phyloP scores from a whole-genome alignment of 2,113 vertebrate species.

The Pholis gunnellus region DNA sequence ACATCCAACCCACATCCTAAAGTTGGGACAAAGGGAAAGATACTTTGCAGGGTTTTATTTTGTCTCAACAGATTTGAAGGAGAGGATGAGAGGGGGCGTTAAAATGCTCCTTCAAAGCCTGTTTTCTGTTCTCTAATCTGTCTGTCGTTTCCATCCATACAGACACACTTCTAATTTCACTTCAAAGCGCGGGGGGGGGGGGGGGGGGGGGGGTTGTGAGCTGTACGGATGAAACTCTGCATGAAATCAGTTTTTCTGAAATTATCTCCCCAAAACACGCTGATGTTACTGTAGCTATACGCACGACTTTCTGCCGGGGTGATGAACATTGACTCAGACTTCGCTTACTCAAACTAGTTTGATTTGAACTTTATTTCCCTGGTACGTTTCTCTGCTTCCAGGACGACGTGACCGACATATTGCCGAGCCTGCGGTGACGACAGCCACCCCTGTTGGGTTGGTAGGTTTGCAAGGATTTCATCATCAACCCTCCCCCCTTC shows the following conservation, averaged over 20 bases:
- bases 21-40: slow-evolving; percentile 60
- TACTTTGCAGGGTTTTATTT: slow-evolving; percentile 52
- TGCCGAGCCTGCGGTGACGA: slow-evolving; percentile 9
- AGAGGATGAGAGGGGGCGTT: slow-evolving; percentile 5
- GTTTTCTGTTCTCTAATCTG: slow-evolving; percentile 59
- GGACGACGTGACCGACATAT: slow-evolving; percentile 5
- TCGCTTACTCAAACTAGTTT: slow-evolving; percentile 14
- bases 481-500: slow-evolving; percentile 20
- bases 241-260: slow-evolving; percentile 63
- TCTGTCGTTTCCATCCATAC: slow-evolving; percentile 61
- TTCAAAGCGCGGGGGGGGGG: slow-evolving; percentile 67
- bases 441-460: slow-evolving; percentile 18
- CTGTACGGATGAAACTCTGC: slow-evolving; percentile 50
- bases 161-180: slow-evolving; percentile 68
- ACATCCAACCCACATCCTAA: slow-evolving; percentile 48
- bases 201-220: slow-evolving; percentile 32
- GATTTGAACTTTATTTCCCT: slow-evolving; percentile 38
- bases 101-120: slow-evolving; percentile 46
- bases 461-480: slow-evolving; percentile 53
- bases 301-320: slow-evolving; percentile 15
- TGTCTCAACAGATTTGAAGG: slow-evolving; percentile 47
- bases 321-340: slow-evolving; percentile 4
- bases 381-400: not conserved
- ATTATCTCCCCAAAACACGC: slow-evolving; percentile 69
- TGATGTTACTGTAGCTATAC: not conserved